Conservation (phyloP, 2,113 vertebrate species). For the Thinocorus orbignyianus region DNA sequence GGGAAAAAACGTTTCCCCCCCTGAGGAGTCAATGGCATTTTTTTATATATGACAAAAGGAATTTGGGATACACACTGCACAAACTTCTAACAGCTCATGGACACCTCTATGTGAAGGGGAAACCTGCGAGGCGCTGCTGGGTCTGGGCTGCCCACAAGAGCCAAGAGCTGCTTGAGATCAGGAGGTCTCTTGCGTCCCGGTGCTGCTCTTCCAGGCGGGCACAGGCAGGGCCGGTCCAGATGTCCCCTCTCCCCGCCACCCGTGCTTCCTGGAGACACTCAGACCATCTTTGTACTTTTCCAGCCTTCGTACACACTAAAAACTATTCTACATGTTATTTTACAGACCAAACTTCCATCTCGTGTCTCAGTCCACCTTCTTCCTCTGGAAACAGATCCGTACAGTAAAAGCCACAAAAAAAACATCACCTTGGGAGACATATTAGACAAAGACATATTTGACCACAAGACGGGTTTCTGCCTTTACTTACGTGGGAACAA, state of each 20-base stretch:
- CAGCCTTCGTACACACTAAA: neutral
- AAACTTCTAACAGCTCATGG: neutral
- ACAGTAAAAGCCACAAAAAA: slow-evolving; percentile 67
- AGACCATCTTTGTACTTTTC: neutral
- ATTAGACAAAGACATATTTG: slow-evolving; percentile 69
- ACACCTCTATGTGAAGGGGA: neutral
- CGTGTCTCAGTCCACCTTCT: neutral
- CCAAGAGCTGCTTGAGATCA: neutral
- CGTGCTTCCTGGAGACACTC: neutral
- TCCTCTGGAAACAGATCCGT: slow-evolving; percentile 32
- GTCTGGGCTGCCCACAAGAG: neutral
- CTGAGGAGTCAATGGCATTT: slow-evolving; percentile 18
- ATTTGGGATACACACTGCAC: neutral
- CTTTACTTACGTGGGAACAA: slow-evolving; percentile 52
- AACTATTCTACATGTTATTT: slow-evolving; percentile 55
- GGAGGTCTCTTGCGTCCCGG: neutral
- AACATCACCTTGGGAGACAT: slow-evolving; percentile 71
- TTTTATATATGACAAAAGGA: slow-evolving; percentile 34
- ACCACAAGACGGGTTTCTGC: slow-evolving; percentile 63
- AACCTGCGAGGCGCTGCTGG: neutral
- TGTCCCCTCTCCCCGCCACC: neutral
- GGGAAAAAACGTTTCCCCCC: neutral
- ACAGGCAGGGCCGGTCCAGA: neutral
- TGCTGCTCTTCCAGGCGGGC: neutral
- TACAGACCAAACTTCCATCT: slow-evolving; percentile 3